Percentiles rank a stretch among this genome's conserved stretches.
These are phyloP conservation scores for Hanleya hanleyi DNA, from an alignment of 2,888 invertebrate species.

Conservation along the genomic window DNA sequence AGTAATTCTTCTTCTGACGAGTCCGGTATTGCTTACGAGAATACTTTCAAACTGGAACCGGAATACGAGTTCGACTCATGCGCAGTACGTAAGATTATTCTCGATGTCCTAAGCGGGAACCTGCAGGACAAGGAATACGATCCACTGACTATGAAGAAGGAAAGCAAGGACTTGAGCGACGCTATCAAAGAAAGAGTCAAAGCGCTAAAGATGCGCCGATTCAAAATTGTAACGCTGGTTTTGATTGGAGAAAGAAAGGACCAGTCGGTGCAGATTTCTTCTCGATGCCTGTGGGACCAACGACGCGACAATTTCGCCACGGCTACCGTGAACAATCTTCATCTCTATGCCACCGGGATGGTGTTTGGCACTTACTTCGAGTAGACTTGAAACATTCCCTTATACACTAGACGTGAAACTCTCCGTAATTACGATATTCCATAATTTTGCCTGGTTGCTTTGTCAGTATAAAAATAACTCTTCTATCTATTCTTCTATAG, in stretches of 20 bases:
- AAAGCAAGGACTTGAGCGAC: slow-evolving; percentile 55
- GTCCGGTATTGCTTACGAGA: slow-evolving; percentile 49
- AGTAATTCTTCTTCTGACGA: background rate
- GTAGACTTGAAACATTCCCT: too few relatives aligned
- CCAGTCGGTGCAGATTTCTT: slow-evolving; percentile 55
- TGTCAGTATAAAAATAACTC: too few relatives aligned
- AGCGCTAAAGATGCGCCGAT: slow-evolving; percentile 48
- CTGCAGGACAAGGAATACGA: slow-evolving; percentile 52
- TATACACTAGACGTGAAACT: too few relatives aligned
- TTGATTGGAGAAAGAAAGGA: slow-evolving; percentile 52
- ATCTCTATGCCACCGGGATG: slow-evolving; percentile 56
- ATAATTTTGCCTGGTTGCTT: too few relatives aligned
- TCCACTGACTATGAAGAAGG: slow-evolving; percentile 42
- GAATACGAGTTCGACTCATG: slow-evolving; percentile 46
- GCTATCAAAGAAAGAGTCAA: slow-evolving; percentile 60
- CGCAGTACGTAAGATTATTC: slow-evolving; percentile 44
- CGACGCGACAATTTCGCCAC: slow-evolving; percentile 57
- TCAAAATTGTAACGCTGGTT: slow-evolving; percentile 58
- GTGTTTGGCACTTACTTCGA: slow-evolving; percentile 62
- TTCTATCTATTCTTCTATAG: too few relatives aligned
- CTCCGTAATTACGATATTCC: too few relatives aligned
- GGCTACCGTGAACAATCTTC: slow-evolving; percentile 43
- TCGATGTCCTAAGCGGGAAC: slow-evolving; percentile 51
- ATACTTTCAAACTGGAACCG: slow-evolving; percentile 61
- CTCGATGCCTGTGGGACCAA: slow-evolving; percentile 62